Percentiles rank a stretch among this genome's conserved stretches.
phyloP scores from a whole-genome alignment of 2,888 invertebrate species.

The Artemia sp. region DNA sequence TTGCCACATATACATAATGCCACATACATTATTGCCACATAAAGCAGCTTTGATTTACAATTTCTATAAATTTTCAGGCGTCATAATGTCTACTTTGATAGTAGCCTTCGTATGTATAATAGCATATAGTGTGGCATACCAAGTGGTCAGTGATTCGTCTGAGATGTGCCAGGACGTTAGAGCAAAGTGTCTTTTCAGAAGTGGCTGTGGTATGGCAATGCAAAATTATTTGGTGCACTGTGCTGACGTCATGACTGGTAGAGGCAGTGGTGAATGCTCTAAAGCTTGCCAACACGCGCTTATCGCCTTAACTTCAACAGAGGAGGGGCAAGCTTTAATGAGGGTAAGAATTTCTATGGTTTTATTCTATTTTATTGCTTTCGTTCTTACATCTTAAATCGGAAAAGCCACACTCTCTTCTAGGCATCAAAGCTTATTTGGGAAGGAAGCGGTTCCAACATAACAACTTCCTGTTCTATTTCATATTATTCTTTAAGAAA shows the following conservation, averaged over 20 bases:
- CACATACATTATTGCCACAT: too few species aligned
- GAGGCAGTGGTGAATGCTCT: conserved; percentile 40
- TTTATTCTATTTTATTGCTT: too few species aligned
- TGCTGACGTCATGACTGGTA: conserved; percentile 43
- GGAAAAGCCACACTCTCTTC: too few species aligned
- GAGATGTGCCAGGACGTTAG: conserved; percentile 46
- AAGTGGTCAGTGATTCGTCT: conserved; percentile 14
- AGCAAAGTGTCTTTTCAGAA: conserved; percentile 52
- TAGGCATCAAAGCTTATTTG: too few species aligned
- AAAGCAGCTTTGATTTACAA: too few species aligned
- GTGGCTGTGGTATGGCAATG: conserved; percentile 57
- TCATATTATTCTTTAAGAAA: too few species aligned
- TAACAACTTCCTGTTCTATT: too few species aligned
- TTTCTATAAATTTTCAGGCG: too few species aligned
- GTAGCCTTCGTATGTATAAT: background rate
- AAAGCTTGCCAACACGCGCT: conserved; percentile 56
- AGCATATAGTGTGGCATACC: background rate
- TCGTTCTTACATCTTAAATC: too few species aligned
- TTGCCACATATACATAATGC: too few species aligned
- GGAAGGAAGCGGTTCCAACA: too few species aligned
- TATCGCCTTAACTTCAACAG: conserved; percentile 58
- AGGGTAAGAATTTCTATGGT: conserved; percentile 39
- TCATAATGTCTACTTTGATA: background rate
- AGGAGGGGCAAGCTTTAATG: conserved; percentile 58
- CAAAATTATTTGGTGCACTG: conserved; percentile 58